Evolutionary conservation across 2,797 vertebrate species (phyloP).

Genomic region (Notolepis coatsorum): DNA sequence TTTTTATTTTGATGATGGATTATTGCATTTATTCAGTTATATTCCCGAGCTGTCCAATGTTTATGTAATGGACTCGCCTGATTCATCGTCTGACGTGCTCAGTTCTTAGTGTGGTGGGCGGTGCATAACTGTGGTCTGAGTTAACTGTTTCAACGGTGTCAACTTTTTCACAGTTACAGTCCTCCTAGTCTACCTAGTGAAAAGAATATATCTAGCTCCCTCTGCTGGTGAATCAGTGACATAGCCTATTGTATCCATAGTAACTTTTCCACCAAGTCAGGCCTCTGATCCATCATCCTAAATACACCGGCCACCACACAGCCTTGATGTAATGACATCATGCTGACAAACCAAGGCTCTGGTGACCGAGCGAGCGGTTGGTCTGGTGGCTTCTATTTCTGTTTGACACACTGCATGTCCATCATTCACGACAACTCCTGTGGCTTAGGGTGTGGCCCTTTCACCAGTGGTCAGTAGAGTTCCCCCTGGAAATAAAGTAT

Average conservation of each 20-base stretch:
- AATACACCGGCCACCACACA: conserved; percentile 37
- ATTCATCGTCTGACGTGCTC: no score
- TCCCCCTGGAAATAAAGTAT: conserved; percentile 50
- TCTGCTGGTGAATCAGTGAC: conserved; percentile 19
- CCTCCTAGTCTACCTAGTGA: no score
- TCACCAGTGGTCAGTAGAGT: conserved; percentile 59
- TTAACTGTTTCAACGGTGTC: no score
- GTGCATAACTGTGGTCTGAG: no score
- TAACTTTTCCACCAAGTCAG: conserved; percentile 20
- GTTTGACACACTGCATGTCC: conserved; percentile 51
- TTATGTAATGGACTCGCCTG: no score
- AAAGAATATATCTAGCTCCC: conserved; percentile 17
- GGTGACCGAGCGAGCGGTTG: conserved; percentile 1
- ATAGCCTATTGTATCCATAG: neutral
- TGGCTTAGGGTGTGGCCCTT: conserved; percentile 70
- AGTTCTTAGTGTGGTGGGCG: no score
- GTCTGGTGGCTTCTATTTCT: conserved; percentile 63
- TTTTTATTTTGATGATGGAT: no score
- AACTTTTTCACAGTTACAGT: no score
- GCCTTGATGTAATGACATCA: conserved; percentile 66
- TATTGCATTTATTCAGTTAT: no score
- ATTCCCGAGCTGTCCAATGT: no score
- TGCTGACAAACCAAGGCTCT: neutral
- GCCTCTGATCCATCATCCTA: neutral
- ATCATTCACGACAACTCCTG: conserved; percentile 52